These are phyloP conservation scores for Melanostigma gelatinosum DNA, from an alignment of 2,113 vertebrate species.

Conservation along the genomic window DNA sequence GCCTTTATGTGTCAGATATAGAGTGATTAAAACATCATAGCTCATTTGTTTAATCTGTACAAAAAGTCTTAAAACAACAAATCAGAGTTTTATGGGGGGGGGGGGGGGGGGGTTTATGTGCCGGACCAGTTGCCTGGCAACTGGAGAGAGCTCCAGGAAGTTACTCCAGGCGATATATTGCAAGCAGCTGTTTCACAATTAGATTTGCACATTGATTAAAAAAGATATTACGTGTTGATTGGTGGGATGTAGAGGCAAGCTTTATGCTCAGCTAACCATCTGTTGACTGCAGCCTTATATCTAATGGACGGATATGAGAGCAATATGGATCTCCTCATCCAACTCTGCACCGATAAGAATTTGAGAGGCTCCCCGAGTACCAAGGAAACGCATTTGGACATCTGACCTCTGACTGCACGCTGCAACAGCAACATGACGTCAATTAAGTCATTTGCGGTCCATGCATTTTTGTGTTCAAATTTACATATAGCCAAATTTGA, in stretches of 20 bases:
- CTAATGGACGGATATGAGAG: background rate
- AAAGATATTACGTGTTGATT: background rate
- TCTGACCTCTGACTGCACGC: slow-evolving; percentile 4
- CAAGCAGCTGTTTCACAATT: background rate
- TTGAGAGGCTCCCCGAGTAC: background rate
- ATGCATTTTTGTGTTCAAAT: slow-evolving; percentile 19
- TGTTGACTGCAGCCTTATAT: background rate
- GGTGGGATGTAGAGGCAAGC: background rate
- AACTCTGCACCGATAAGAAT: background rate
- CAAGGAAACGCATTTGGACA: background rate
- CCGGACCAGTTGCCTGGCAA: background rate
- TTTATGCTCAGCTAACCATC: background rate
- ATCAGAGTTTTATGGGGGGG: background rate
- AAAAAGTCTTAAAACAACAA: background rate
- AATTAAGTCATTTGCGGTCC: background rate
- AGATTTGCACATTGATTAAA: background rate
- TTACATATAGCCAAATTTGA: background rate
- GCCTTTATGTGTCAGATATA: background rate
- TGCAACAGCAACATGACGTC: background rate
- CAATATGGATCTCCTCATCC: background rate
- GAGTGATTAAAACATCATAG: no score
- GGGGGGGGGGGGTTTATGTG: background rate
- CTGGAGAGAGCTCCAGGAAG: background rate
- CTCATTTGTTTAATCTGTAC: background rate
- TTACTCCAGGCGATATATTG: background rate